A percentile compares a stretch with the other conserved stretches of the same genome.
phyloP scores from a whole-genome alignment of 2,888 invertebrate genomes.

The Cantharis flavilabris region DNA sequence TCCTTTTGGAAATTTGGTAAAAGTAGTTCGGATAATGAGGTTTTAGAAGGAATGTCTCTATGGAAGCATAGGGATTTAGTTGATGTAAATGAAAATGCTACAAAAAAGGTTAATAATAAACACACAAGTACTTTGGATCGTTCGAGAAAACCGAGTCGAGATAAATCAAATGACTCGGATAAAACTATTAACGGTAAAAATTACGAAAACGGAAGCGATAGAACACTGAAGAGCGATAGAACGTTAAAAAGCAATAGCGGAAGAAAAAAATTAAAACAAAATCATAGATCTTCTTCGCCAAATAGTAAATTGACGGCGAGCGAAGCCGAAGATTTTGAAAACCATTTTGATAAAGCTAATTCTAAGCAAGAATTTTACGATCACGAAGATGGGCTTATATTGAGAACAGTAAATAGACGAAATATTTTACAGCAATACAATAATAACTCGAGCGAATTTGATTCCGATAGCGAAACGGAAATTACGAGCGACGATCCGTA shows the following conservation, averaged over 20 bases:
- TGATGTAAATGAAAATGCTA: constrained; percentile 60
- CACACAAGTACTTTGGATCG: constrained; percentile 24
- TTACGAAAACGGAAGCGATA: constrained; percentile 46
- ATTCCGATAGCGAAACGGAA: constrained; percentile 67
- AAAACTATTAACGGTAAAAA: constrained; percentile 51
- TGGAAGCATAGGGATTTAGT: constrained; percentile 87
- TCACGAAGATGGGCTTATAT: constrained; percentile 68
- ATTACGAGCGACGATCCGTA: constrained; percentile 75
- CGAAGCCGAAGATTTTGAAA: constrained; percentile 36
- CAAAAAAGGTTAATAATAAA: constrained; percentile 40
- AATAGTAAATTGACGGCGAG: constrained; percentile 27
- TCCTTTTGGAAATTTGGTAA: constrained; percentile 86
- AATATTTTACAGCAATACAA: constrained; percentile 74
- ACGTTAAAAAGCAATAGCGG: constrained; percentile 15
- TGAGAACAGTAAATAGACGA: constrained; percentile 75
- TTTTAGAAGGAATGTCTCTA: constrained; percentile 83
- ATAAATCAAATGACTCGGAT: constrained; percentile 54
- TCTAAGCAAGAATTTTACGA: constrained; percentile 65
- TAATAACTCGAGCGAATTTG: constrained; percentile 62
- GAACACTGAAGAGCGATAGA: constrained; percentile 46
- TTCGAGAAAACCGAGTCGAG: constrained; percentile 39
- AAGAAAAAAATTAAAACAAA: constrained; percentile 51
- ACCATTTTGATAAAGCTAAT: constrained; percentile 29
- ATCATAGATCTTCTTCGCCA: constrained; percentile 36
- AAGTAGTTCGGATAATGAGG: constrained; percentile 69